Evolutionary conservation across 1,140 invertebrate species (phyloP).

Genomic region (Coenobita brevimanus): DNA sequence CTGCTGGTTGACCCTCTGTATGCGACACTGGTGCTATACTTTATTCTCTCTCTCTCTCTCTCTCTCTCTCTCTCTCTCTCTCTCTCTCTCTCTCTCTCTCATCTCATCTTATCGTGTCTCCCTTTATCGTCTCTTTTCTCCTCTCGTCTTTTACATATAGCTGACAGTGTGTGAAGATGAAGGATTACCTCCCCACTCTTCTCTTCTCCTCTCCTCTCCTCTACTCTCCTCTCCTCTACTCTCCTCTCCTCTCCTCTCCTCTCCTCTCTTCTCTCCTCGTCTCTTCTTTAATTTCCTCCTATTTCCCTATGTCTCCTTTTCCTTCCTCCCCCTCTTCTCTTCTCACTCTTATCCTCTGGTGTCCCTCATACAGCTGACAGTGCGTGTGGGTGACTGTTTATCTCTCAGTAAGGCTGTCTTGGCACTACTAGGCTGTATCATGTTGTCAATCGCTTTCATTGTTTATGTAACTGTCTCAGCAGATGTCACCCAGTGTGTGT

Average conservation of each 20-base stretch:
- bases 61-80: conserved; percentile 3
- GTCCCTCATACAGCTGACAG: no score
- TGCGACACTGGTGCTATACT: background rate
- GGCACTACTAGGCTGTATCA: no score
- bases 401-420: no score
- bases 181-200: no score
- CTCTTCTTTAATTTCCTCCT: background rate
- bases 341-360: background rate
- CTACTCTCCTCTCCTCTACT: background rate
- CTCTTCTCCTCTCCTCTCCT: no score
- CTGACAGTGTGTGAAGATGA: no score
- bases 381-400: no score
- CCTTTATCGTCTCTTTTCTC: background rate
- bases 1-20: conserved; percentile 46
- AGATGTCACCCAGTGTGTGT: no score
- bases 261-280: background rate
- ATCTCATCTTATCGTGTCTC: background rate
- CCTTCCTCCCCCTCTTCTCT: background rate
- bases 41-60: background rate
- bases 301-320: background rate
- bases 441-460: no score
- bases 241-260: background rate
- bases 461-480: no score
- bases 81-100: background rate
- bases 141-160: background rate